Conservation (phyloP, 2,113 vertebrate species). For the Empidonax traillii region DNA sequence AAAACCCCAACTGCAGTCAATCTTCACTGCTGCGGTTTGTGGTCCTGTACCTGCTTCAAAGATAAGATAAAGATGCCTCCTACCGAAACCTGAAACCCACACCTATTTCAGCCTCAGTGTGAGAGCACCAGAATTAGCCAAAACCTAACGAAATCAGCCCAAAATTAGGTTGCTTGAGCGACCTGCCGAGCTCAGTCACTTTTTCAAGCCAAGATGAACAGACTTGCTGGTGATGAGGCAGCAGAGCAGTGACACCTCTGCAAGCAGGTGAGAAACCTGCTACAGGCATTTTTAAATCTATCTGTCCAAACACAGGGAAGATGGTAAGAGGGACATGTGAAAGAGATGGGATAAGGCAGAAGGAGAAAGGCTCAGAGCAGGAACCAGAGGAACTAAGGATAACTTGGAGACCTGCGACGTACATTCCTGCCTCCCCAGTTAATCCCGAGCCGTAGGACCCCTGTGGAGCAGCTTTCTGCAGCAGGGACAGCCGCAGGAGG, state of each 20-base stretch:
- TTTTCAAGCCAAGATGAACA: neutral
- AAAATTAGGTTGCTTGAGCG: neutral
- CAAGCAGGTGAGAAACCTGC: neutral
- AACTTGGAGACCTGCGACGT: rapidly evolving
- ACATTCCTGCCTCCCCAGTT: neutral
- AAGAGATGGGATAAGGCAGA: neutral
- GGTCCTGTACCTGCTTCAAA: neutral
- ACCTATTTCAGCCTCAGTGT: rapidly evolving
- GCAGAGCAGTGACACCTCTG: rapidly evolving
- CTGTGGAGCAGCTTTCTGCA: neutral
- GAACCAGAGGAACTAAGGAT: neutral
- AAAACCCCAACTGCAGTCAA: neutral
- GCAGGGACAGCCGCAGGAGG: rapidly evolving
- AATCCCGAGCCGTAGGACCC: rapidly evolving
- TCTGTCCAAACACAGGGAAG: neutral
- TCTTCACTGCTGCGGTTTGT: neutral
- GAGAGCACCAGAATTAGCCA: neutral
- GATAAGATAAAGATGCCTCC: neutral
- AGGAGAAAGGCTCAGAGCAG: neutral
- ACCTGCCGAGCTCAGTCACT: rapidly evolving
- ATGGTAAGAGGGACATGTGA: rapidly evolving
- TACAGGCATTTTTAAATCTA: rapidly evolving
- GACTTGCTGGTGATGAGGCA: neutral
- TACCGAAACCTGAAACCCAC: neutral
- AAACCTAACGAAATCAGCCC: neutral